phyloP scores from a whole-genome alignment of 2,113 vertebrate genomes.

The Xiphophorus maculatus region DNA sequence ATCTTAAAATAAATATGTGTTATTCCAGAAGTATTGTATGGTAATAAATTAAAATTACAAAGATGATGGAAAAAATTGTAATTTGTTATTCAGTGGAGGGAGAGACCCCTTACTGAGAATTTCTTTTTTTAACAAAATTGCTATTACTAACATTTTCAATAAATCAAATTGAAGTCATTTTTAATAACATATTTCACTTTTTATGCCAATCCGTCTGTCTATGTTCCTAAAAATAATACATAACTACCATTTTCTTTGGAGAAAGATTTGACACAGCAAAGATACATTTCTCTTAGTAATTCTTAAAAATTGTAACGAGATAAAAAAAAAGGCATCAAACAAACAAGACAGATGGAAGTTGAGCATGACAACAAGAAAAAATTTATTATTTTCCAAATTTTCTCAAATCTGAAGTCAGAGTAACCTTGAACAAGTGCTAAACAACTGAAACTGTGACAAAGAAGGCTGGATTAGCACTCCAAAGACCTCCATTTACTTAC shows the following conservation, averaged over 20 bases:
- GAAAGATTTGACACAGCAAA: neutral
- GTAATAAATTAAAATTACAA: neutral
- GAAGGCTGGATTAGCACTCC: neutral
- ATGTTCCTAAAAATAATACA: too few relatives aligned
- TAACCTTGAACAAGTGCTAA: neutral
- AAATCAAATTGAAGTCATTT: too few relatives aligned
- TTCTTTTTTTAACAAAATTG: too few relatives aligned
- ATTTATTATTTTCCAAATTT: too few relatives aligned
- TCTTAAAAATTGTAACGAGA: neutral
- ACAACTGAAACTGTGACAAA: neutral
- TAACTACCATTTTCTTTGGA: neutral
- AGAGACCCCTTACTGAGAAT: too few relatives aligned
- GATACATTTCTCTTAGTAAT: neutral
- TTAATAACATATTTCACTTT: too few relatives aligned
- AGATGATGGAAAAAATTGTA: too few relatives aligned
- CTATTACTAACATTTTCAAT: too few relatives aligned
- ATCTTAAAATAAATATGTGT: too few relatives aligned
- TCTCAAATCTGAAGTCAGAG: neutral
- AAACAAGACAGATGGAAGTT: neutral
- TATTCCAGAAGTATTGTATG: neutral
- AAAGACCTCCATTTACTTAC: constrained; percentile 33
- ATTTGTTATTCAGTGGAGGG: too few relatives aligned
- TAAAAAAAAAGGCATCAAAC: neutral
- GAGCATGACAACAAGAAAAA: neutral
- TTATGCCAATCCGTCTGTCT: too few relatives aligned